Evolutionary conservation across 2,113 vertebrate genomes (phyloP), one percentile per base, ranked within the genome.

Genomic region (Nothoprocta perdicaria): DNA sequence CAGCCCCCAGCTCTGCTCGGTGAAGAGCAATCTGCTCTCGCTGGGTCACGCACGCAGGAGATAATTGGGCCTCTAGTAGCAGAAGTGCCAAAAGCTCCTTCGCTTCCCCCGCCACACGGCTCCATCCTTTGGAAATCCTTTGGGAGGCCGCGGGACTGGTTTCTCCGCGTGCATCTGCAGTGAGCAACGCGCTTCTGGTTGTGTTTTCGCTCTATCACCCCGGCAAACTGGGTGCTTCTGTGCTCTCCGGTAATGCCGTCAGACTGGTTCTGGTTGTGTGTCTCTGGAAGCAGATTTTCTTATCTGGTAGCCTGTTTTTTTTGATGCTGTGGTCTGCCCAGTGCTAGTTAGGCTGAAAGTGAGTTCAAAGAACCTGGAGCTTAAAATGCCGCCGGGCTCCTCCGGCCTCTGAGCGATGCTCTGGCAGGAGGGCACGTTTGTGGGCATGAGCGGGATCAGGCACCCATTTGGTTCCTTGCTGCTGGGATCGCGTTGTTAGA

Each of bases 1-100:
- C 45, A 71, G 58, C 65, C 73, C 9, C 1, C 0, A 3, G 71
- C 35, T 7, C 58, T 40, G 46, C 79, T 50, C 38, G 68, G 15
- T 58, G 27, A 52, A 67, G 48, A 35, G 57, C 46, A 31, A 67
- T 35, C 27, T 14, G 27, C 27, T 26, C 5, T 29, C 38, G 22
- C 68, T 61, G 66, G 84, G 58, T 50, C 35, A 10, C 45, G 26
- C 45, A 76, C 3, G 4, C 7, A 1, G 45, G 50, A 52, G 8
- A 53, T 10, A 14, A 1, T 14, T 0, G 0, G 5, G 16, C 31
- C 46, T 17, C 46, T 48, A 58, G 62, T 7, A 2, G 43, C 3
- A 2, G 33, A 50, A 45, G 11, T 71, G 68, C 31, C 27, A 15
- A 57, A 57, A 10, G 53, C 53, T 29, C 6, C 53, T 55, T 53